Evolutionary conservation across 2,888 invertebrate genomes (phyloP).

Genomic region (Tetrapedia diversipes): DNA sequence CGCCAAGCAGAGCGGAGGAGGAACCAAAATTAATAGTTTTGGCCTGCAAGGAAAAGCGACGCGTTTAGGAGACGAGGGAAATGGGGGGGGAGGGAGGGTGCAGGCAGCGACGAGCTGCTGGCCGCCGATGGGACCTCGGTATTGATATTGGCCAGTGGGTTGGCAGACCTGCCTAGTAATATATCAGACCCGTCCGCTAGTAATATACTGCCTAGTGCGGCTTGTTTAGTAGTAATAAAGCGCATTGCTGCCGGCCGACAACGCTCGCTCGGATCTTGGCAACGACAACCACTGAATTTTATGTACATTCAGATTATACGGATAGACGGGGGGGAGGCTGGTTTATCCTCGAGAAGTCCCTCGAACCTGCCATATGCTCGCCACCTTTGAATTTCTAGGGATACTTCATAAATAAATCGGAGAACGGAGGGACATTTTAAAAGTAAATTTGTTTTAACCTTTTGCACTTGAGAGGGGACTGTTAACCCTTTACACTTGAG

Average conservation of each 20-base stretch:
- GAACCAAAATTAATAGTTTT: constrained; percentile 80
- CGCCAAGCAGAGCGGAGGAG: constrained; percentile 64
- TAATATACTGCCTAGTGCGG: constrained; percentile 77
- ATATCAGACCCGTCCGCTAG: constrained; percentile 74
- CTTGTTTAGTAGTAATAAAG: constrained; percentile 78
- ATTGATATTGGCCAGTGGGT: constrained; percentile 75
- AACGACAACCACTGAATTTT: constrained; percentile 38
- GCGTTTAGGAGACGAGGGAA: constrained; percentile 25
- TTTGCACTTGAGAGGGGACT: too few species aligned
- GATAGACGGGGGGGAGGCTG: background rate
- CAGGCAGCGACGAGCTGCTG: constrained; percentile 38
- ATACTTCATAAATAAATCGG: background rate
- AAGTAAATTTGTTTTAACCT: too few species aligned
- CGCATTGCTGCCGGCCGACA: constrained; percentile 54
- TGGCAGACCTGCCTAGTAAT: constrained; percentile 72
- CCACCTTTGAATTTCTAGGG: background rate
- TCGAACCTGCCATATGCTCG: background rate
- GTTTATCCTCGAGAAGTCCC: background rate
- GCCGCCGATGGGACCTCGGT: constrained; percentile 59
- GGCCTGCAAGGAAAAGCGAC: constrained; percentile 69
- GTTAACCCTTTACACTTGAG: too few species aligned
- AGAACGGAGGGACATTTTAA: too few species aligned
- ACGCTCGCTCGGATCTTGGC: constrained; percentile 38
- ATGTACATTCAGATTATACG: constrained; percentile 16
- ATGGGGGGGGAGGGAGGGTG: too few species aligned